phyloP scores from a whole-genome alignment of 2,888 invertebrate species.

The Tethea ocularis region DNA sequence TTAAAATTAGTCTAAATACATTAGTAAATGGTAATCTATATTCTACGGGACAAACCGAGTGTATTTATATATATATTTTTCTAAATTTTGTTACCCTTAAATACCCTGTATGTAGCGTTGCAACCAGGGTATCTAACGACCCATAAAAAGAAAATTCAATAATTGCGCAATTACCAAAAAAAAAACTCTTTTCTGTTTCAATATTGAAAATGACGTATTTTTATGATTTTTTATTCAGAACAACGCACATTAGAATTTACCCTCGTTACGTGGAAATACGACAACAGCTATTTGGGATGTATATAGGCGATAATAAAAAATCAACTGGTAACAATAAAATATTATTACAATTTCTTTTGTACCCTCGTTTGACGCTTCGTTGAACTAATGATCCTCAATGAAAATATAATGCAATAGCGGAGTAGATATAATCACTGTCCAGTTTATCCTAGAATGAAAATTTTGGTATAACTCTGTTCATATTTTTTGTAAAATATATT shows the following conservation, averaged over 20 bases:
- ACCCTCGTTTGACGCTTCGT: slow-evolving; percentile 1
- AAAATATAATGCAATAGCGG: neutral
- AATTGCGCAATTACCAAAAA: too few species aligned
- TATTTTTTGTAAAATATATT: neutral
- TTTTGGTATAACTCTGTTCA: neutral
- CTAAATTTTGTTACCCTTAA: too few species aligned
- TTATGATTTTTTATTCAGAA: neutral
- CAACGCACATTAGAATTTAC: slow-evolving; percentile 20
- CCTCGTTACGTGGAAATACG: slow-evolving; percentile 17
- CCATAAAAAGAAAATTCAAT: too few species aligned
- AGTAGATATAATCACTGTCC: neutral
- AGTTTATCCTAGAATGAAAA: neutral
- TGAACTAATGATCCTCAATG: neutral
- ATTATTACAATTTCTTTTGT: slow-evolving; percentile 16
- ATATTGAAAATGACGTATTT: neutral
- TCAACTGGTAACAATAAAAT: slow-evolving; percentile 15
- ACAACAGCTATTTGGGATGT: slow-evolving; percentile 12
- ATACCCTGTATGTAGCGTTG: too few species aligned
- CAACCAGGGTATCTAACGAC: too few species aligned
- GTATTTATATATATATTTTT: too few species aligned
- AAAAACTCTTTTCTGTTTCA: neutral
- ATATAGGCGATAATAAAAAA: slow-evolving; percentile 8
- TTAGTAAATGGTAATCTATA: too few species aligned
- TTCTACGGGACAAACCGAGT: too few species aligned
- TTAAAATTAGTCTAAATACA: too few species aligned